A percentile compares a stretch with the other conserved stretches of the same genome.
These are phyloP conservation scores for Euschistus heros DNA, from an alignment of 1,140 invertebrate species.

Conservation along the genomic window DNA sequence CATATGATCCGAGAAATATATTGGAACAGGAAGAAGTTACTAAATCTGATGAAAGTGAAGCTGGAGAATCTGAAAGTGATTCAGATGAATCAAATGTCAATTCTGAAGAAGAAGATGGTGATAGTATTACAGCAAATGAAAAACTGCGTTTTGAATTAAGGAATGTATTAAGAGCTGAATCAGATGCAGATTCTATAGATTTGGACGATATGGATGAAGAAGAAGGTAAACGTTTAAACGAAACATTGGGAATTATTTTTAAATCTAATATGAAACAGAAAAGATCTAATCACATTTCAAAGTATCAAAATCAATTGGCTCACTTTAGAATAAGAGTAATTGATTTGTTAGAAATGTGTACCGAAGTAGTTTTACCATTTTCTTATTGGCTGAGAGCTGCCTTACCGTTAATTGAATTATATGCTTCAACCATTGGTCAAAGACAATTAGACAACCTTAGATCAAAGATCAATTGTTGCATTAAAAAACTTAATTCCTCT, in stretches of 20 bases:
- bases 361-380: not conserved
- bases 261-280: not conserved
- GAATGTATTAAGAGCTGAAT: not conserved
- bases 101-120: not conserved
- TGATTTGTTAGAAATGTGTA: conserved; percentile 7
- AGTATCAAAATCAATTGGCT: not conserved
- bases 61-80: not conserved
- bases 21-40: not conserved
- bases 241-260: not conserved
- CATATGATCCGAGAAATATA: not conserved
- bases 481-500: conserved; percentile 10
- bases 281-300: not conserved
- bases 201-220: conserved; percentile 13
- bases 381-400: not conserved
- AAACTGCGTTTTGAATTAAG: conserved; percentile 4
- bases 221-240: not conserved
- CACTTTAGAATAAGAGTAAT: conserved; percentile 11
- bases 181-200: not conserved
- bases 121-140: not conserved
- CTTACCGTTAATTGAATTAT: not conserved
- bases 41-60: not conserved
- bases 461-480: not conserved
- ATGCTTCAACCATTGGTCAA: not conserved
- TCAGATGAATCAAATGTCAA: not conserved
- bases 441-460: not conserved